A percentile compares a stretch with the other conserved stretches of the same genome.
Evolutionary conservation across 2,113 vertebrate species (phyloP).

Genomic region (Microtus montanus): DNA sequence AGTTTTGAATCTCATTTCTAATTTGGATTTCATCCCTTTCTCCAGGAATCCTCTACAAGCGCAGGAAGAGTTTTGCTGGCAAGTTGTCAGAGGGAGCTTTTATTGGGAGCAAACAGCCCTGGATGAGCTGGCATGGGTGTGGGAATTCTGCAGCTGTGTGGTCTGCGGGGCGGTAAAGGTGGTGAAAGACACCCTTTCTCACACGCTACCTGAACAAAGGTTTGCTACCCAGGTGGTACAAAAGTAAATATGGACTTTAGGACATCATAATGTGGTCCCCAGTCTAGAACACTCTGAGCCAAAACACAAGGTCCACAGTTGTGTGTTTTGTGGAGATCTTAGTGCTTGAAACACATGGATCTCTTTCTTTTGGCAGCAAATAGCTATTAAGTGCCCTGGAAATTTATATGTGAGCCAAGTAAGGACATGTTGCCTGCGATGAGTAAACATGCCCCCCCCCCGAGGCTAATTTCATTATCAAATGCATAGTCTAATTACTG

Average conservation of each 20-base stretch:
- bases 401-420: constrained; percentile 37
- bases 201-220: neutral
- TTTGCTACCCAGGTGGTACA: neutral
- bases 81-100: neutral
- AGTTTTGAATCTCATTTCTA: neutral
- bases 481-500: constrained; percentile 57
- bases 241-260: neutral
- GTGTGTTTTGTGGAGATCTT: neutral
- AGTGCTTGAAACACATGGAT: neutral
- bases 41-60: neutral
- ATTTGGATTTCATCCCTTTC: neutral
- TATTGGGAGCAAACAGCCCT: neutral
- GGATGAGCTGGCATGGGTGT: neutral
- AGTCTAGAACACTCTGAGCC: neutral
- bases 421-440: neutral
- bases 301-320: neutral
- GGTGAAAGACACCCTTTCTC: neutral
- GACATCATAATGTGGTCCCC: neutral
- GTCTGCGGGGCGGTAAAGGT: neutral
- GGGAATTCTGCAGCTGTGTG: neutral
- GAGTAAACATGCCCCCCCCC: neutral
- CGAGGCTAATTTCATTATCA: constrained; percentile 58
- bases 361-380: neutral
- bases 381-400: constrained; percentile 30
- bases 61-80: neutral